Base-by-base conservation (phyloP, 1,140 invertebrate genomes). In the Lysiphlebus fabarum region DNA sequence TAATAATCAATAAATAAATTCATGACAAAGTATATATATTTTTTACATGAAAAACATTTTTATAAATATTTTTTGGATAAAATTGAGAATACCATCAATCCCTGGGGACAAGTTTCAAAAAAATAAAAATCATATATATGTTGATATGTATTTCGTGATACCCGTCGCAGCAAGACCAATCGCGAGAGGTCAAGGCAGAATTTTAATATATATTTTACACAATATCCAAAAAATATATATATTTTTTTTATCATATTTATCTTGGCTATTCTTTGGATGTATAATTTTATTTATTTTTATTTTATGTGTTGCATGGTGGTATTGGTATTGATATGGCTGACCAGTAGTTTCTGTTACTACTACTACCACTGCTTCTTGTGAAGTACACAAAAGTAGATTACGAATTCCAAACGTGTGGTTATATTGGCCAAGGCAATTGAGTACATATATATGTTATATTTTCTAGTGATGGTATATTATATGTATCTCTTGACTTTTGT, bases 201-300 rank as follows among this genome's bases (percentile, higher is more conserved):
- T 80, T 80, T 80, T 76, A 80, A 79, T n/a, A n/a, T n/a, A n/a
- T n/a, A n/a, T n/a, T n/a, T n/a, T n/a, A 70, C 71, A 72, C 70
- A 12, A 51, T 51, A 51, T 14, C 6, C 12, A 33, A 6, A 51
- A 51, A 38, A 64, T 61, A 61, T 47, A 49, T 59, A 45, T 45
- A 43, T 37, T 51, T 47, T 14, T 36, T 40, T 54, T 37, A 38
- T 41, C 2, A 26, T 26, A 26, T 26, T 26, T 26, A 2, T 4
- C 17, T 26, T 26, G 17, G 17, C 17, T 26, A 26, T 26, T 26
- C 2, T 26, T n/a, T 26, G 17, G 17, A 26, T 26, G 4, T 26
- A 26, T 26, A 26, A 26, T 26, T 26, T 26, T 26, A 26, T 26
- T 26, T 26, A 26, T 2, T 26, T 26, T 26, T 26, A 26, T 26